Conservation (phyloP, 2,113 vertebrate genomes). For the Grammomys surdaster region DNA sequence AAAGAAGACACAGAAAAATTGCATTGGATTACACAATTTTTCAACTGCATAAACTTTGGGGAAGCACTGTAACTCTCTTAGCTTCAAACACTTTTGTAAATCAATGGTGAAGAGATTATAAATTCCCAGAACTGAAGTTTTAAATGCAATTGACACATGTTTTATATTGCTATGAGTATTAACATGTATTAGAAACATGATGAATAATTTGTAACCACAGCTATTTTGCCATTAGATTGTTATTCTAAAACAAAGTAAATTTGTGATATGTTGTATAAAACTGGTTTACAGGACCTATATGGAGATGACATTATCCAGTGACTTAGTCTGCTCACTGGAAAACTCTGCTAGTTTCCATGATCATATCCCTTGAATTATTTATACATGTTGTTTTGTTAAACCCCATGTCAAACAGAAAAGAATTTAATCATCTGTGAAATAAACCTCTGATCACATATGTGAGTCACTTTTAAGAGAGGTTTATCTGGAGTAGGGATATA, state of each 20-base stretch:
- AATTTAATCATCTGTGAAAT: not conserved
- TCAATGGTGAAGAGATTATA: not conserved
- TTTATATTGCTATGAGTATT: not conserved
- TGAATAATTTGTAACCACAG: not conserved
- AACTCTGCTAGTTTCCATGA: constrained; percentile 8
- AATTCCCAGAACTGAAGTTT: not conserved
- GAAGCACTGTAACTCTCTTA: not conserved
- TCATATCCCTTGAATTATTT: constrained; percentile 19
- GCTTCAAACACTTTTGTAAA: constrained; percentile 29
- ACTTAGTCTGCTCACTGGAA: not conserved
- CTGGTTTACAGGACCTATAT: not conserved
- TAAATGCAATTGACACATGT: not conserved
- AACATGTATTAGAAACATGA: not conserved
- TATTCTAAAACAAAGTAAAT: constrained; percentile 35
- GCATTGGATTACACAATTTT: not conserved
- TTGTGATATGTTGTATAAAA: constrained; percentile 29
- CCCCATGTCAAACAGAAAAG: not conserved
- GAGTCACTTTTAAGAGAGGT: not conserved
- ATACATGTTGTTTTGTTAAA: not conserved
- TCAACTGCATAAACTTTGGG: not conserved
- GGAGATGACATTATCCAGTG: not conserved
- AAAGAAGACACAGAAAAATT: not conserved
- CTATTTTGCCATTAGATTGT: not conserved
- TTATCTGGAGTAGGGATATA: not conserved
- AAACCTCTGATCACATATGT: not conserved